phyloP scores from a whole-genome alignment of 2,113 vertebrate species.

The Mobula birostris region DNA sequence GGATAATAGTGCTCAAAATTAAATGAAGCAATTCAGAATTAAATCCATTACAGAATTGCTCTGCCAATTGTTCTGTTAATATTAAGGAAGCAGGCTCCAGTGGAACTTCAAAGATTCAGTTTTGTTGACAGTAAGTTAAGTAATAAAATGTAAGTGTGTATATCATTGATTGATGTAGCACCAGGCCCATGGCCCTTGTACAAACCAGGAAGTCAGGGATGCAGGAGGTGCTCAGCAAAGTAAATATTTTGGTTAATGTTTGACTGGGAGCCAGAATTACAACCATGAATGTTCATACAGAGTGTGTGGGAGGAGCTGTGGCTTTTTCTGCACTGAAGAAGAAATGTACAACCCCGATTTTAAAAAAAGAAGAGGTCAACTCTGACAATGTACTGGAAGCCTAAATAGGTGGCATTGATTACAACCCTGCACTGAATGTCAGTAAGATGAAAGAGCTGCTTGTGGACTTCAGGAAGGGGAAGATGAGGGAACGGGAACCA shows the following conservation, averaged over 20 bases:
- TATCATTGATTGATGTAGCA: background rate
- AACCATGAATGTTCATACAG: background rate
- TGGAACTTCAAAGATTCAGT: background rate
- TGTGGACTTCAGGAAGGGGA: no score
- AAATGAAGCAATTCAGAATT: background rate
- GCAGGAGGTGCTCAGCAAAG: background rate
- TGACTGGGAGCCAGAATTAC: background rate
- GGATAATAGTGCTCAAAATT: background rate
- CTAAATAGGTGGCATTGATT: background rate
- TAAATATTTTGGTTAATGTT: background rate
- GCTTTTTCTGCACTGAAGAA: no score
- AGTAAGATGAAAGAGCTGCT: no score
- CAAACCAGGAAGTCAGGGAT: background rate
- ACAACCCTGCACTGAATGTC: no score
- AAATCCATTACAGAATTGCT: background rate
- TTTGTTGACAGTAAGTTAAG: background rate
- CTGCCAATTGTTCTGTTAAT: no score
- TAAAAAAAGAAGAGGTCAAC: background rate
- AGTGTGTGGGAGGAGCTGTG: background rate
- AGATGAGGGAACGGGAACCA: no score
- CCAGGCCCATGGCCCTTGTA: background rate
- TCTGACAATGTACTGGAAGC: background rate
- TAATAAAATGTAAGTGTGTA: background rate
- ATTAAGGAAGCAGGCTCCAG: background rate
- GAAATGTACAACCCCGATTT: no score